Percentiles rank a stretch among this genome's conserved stretches.
Conservation (phyloP, 2,888 invertebrate genomes). For the Digitonthophagus gazella region DNA sequence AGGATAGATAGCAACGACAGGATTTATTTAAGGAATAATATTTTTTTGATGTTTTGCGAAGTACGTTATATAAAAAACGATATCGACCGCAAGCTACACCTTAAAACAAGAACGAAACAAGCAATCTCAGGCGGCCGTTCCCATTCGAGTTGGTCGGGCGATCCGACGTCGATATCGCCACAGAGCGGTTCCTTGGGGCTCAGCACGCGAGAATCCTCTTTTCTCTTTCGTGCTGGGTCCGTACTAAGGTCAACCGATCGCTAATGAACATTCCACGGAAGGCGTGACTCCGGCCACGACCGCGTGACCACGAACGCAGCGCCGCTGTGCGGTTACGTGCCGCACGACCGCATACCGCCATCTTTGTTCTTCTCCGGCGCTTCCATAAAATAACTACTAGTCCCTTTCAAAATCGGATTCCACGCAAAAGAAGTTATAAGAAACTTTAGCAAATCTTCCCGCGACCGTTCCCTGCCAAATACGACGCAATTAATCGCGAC, state of each 20-base stretch:
- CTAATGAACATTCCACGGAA: conserved; percentile 40
- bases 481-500: background rate
- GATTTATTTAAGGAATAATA: too few relatives aligned
- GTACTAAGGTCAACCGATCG: conserved; percentile 28
- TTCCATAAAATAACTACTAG: background rate
- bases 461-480: background rate
- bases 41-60: too few relatives aligned
- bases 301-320: conserved; percentile 26
- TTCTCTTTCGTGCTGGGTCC: background rate
- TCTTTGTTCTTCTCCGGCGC: conserved; percentile 11
- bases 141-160: conserved; percentile 17
- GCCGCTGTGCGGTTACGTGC: conserved; percentile 18
- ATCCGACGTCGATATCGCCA: conserved; percentile 19
- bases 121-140: background rate
- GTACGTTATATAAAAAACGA: too few relatives aligned
- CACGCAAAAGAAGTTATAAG: background rate
- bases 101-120: background rate
- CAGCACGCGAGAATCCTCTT: conserved; percentile 5
- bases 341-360: conserved; percentile 6
- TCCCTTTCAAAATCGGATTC: background rate
- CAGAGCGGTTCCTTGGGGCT: background rate
- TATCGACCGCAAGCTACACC: background rate
- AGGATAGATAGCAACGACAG: too few relatives aligned
- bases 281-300: conserved; percentile 33
- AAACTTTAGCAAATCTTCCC: background rate